Conservation (phyloP, 1,140 invertebrate species). For the Proctacanthus coquilletti region DNA sequence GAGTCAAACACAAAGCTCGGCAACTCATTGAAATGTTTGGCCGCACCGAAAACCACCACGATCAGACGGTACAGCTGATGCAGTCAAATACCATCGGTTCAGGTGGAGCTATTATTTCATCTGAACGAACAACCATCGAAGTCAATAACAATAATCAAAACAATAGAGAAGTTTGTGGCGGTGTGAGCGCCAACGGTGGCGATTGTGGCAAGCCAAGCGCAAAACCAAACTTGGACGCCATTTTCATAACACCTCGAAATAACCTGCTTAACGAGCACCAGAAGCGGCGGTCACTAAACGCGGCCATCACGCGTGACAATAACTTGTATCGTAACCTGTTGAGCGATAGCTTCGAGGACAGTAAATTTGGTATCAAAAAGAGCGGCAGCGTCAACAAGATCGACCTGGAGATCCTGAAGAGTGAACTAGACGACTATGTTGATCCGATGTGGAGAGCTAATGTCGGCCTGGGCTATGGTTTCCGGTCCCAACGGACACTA, state of each 20-base stretch:
- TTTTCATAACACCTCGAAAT: not conserved
- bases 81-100: no score
- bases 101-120: no score
- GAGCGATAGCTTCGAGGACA: conserved; percentile 1
- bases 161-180: not conserved
- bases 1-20: not conserved
- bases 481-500: not conserved
- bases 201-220: no score
- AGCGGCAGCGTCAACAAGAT: conserved; percentile 3
- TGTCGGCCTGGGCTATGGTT: not conserved
- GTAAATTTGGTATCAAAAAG: conserved; percentile 4
- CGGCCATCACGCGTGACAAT: not conserved
- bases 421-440: conserved; percentile 2
- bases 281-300: not conserved
- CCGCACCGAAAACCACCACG: not conserved
- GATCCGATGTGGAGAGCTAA: not conserved
- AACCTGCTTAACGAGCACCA: not conserved
- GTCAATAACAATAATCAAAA: not conserved
- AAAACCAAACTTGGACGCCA: not conserved
- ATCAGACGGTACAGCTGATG: no score
- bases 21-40: not conserved
- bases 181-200: not conserved
- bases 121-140: not conserved
- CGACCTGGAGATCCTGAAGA: conserved; percentile 3
- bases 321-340: conserved; percentile 1